Base-by-base conservation (phyloP, 1,140 invertebrate species). In the Scaptomyza montana region DNA sequence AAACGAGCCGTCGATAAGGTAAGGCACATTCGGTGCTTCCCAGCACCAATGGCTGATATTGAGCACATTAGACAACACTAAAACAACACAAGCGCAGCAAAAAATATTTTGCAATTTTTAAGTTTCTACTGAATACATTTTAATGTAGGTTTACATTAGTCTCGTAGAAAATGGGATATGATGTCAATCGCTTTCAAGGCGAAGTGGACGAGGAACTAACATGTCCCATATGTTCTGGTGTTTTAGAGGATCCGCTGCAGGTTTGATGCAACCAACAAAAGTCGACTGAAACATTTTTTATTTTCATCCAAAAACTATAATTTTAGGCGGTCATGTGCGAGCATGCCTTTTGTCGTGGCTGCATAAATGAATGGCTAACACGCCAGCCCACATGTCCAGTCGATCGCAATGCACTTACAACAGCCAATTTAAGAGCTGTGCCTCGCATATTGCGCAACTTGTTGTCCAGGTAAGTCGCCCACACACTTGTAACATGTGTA, bases 361-460 rank as follows among this genome's bases (percentile, higher is more conserved):
- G 98, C 92, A 99, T 99, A 75, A 96, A 96, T 56, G 97, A 99
- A 92, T 99, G 98, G 98, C 95, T 99, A 66, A 96, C 95, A 54
- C 94, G 97, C 45, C 97, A 98, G 90, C 97, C 96, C 12, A 98
- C 97, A 19, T 99, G 98, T 92, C 98, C 98, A 21, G 95, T 99
- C 46, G 98, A 99, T 92, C 94, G 98, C 54, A 97, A 97, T 86
- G 94, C 96, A 50, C 96, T 98, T 59, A 98, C 97, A 28, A 94
- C 95, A 12, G 95, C 95, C 62, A 97, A 98, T 92, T 93, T 99
- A 3, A 95, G 97, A 92, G 95, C 96, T 66, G 98, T 98, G 54
- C 98, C 98, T 28, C 93, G 98, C 90, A 98, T 99, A 85, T 94
- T 99, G 69, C 94, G 97, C 78, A 99, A 98, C 93, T 93, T 99